Percentiles rank a stretch among this genome's conserved stretches.
Evolutionary conservation across 2,888 invertebrate genomes (phyloP).

Genomic region (Cheilosia variabilis): DNA sequence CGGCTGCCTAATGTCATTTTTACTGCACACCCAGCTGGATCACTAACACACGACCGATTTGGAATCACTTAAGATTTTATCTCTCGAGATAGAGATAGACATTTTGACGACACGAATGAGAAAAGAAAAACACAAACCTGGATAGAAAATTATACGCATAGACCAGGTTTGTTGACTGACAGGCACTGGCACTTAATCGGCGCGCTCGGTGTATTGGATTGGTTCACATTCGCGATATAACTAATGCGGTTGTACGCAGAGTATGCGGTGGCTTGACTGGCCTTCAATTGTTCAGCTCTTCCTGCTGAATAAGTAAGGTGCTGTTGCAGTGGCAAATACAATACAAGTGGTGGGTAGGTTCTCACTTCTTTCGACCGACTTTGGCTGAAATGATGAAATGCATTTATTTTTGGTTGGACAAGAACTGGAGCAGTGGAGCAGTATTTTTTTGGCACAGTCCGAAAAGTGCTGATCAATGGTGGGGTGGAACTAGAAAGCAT

Average conservation of each 20-base stretch:
- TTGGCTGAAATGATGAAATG: no score
- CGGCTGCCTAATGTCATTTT: constrained; percentile 49
- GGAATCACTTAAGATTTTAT: constrained; percentile 62
- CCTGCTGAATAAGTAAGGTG: constrained; percentile 41
- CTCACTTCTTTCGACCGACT: no score
- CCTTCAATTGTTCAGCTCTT: neutral
- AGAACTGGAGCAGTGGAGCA: no score
- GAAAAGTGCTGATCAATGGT: no score
- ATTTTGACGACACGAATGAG: neutral
- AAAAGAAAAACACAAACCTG: neutral
- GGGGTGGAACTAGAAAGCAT: no score
- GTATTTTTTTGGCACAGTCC: no score
- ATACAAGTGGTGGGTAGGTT: neutral
- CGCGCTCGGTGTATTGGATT: constrained; percentile 16
- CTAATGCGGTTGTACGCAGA: constrained; percentile 18
- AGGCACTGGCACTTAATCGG: constrained; percentile 4
- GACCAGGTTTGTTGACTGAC: neutral
- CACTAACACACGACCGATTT: constrained; percentile 13
- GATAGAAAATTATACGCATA: neutral
- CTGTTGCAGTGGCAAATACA: neutral
- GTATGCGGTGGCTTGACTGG: neutral
- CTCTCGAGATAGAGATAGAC: constrained; percentile 11
- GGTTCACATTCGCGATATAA: constrained; percentile 23
- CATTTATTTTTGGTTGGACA: no score
- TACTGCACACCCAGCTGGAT: constrained; percentile 28